Evolutionary conservation across 2,888 invertebrate genomes (phyloP).

Genomic region (Anoplius nigerrimus): DNA sequence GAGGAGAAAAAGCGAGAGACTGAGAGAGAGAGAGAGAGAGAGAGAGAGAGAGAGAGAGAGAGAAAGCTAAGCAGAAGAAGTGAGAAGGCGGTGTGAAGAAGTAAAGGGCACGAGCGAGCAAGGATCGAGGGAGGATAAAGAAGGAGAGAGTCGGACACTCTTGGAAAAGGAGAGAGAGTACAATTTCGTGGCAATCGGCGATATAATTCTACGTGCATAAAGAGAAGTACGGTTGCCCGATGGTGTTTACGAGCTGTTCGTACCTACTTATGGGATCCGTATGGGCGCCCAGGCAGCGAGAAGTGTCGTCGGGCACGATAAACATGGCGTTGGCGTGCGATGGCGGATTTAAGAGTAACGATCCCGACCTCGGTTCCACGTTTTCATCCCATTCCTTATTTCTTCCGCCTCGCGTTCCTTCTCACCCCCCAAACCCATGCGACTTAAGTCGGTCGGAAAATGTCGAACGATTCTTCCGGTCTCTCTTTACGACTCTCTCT

Average conservation of each 20-base stretch:
- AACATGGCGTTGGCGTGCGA: constrained; percentile 10
- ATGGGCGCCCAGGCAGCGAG: constrained; percentile 7
- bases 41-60: too few relatives aligned
- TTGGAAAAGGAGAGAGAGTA: neutral
- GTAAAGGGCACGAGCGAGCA: too few relatives aligned
- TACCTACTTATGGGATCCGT: constrained; percentile 9
- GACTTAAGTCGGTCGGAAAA: too few relatives aligned
- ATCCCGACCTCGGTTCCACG: neutral
- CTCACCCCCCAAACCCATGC: too few relatives aligned
- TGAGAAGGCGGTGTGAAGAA: neutral
- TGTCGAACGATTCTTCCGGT: too few relatives aligned
- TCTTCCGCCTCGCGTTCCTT: too few relatives aligned
- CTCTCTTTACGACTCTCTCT: too few relatives aligned
- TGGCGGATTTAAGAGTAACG: constrained; percentile 14
- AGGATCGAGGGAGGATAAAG: neutral
- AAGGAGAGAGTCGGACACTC: neutral
- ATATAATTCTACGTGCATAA: neutral
- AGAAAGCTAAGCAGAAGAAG: neutral
- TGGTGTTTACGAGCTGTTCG: constrained; percentile 13
- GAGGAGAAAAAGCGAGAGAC: too few relatives aligned
- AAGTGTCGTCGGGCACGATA: constrained; percentile 19
- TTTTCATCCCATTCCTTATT: too few relatives aligned
- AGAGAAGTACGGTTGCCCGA: neutral
- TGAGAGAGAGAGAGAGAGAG: constrained; percentile 1
- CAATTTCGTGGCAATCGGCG: neutral